Percentiles rank a stretch among this genome's conserved stretches.
phyloP scores from a whole-genome alignment of 2,797 vertebrate genomes.

The Adrianichthys oophorus region DNA sequence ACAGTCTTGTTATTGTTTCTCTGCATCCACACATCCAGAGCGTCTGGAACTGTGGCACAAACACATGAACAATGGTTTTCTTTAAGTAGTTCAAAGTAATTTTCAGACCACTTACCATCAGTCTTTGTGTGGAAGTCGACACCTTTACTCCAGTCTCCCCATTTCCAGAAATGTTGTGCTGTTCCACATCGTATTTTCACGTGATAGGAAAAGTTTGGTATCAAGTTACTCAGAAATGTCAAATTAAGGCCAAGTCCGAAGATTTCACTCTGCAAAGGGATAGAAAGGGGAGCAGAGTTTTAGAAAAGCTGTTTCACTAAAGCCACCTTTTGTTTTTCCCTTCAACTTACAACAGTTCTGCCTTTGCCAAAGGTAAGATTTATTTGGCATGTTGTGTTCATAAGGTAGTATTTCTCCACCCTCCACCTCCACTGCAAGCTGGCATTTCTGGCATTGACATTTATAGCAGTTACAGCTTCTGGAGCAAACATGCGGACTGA shows the following conservation, averaged over 20 bases:
- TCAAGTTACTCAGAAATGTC: slow-evolving; percentile 42
- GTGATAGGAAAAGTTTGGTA: slow-evolving; percentile 44
- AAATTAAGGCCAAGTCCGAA: slow-evolving; percentile 36
- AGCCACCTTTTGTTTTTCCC: not conserved
- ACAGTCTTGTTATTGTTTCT: slow-evolving; percentile 10
- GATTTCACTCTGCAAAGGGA: slow-evolving; percentile 20
- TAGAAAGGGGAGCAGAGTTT: not conserved
- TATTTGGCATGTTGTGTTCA: slow-evolving; percentile 63
- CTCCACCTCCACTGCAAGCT: slow-evolving; percentile 63
- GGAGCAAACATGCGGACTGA: slow-evolving; percentile 61
- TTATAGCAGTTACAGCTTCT: not conserved
- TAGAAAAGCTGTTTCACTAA: not conserved
- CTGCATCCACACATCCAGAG: slow-evolving; percentile 73
- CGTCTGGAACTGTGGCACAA: slow-evolving; percentile 69
- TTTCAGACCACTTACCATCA: slow-evolving; percentile 57
- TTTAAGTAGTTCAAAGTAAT: not conserved
- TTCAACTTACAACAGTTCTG: slow-evolving; percentile 45
- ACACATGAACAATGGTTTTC: not conserved
- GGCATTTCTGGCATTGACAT: slow-evolving; percentile 45
- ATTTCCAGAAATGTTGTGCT: slow-evolving; percentile 62
- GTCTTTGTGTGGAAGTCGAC: slow-evolving; percentile 49
- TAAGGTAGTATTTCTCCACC: not conserved
- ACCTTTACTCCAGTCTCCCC: slow-evolving; percentile 65
- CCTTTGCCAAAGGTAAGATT: not conserved
- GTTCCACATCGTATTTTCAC: slow-evolving; percentile 56